phyloP scores from a whole-genome alignment of 2,113 vertebrate species.

The Anoura caudifer region DNA sequence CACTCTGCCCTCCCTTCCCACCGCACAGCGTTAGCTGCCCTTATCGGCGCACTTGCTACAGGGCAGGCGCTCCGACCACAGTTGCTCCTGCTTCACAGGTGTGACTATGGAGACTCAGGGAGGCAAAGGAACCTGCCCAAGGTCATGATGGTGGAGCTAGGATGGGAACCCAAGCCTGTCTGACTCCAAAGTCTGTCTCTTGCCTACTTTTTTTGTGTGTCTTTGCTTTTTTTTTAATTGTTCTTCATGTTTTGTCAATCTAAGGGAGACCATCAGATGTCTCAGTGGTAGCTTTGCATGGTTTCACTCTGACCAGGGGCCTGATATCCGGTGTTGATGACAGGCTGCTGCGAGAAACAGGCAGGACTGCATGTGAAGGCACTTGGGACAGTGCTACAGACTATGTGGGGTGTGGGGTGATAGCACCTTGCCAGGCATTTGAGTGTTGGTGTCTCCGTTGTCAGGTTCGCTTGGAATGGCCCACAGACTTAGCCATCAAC shows the following conservation, averaged over 20 bases:
- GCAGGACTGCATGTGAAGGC: neutral
- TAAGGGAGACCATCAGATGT: neutral
- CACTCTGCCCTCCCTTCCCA: neutral
- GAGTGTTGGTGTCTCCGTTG: constrained; percentile 22
- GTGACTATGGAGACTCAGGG: neutral
- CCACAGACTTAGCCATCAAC: constrained; percentile 95
- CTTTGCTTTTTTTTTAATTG: neutral
- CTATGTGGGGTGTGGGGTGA: neutral
- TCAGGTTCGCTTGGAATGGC: constrained; percentile 97
- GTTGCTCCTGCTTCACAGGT: neutral
- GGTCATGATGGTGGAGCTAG: neutral
- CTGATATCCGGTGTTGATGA: neutral
- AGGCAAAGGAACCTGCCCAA: neutral
- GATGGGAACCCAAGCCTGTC: neutral
- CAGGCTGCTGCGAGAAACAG: neutral
- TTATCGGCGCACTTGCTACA: fast-evolving
- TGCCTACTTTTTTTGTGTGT: neutral
- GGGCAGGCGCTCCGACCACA: fast-evolving
- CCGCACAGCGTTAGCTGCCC: neutral
- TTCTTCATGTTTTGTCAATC: neutral
- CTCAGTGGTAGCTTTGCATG: neutral
- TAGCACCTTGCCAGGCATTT: neutral
- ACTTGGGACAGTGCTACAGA: fast-evolving
- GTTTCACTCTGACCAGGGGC: neutral
- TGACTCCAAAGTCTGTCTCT: neutral